Percentiles rank a stretch among this genome's conserved stretches.
phyloP scores from a whole-genome alignment of 2,797 vertebrate genomes.

The Rhinoraja longicauda region DNA sequence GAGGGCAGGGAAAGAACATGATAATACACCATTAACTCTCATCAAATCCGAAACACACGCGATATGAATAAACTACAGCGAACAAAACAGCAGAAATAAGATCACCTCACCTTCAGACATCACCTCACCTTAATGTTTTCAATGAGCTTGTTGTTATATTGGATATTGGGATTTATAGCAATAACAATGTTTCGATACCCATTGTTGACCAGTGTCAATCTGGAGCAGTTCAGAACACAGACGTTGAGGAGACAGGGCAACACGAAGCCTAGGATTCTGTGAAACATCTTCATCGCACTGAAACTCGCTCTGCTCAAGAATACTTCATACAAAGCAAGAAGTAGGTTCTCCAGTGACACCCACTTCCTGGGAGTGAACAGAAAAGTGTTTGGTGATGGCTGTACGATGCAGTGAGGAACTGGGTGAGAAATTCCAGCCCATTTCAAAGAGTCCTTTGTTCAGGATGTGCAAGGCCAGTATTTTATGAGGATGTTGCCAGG shows the following conservation, averaged over 20 bases:
- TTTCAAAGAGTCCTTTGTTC: too few relatives aligned
- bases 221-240: neutral
- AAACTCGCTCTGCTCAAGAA: neutral
- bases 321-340: neutral
- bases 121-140: slow-evolving; percentile 39
- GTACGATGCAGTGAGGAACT: too few relatives aligned
- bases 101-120: neutral
- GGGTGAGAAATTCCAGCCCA: too few relatives aligned
- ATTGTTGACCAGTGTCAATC: neutral
- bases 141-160: slow-evolving; percentile 38
- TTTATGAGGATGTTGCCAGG: too few relatives aligned
- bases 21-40: neutral
- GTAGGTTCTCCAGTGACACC: too few relatives aligned
- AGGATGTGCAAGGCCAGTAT: too few relatives aligned
- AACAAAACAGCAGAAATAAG: neutral
- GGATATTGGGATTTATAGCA: slow-evolving; percentile 40
- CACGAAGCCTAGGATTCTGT: neutral
- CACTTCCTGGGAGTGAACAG: too few relatives aligned
- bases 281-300: neutral
- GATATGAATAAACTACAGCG: neutral
- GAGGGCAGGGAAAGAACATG: too few relatives aligned
- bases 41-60: neutral
- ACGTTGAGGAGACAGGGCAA: neutral
- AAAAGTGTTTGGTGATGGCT: too few relatives aligned
- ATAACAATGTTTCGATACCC: slow-evolving; percentile 41